Evolutionary conservation across 35 echinoderm and acorn worm genomes (phyloP).

Genomic region (Chiridota heheva): DNA sequence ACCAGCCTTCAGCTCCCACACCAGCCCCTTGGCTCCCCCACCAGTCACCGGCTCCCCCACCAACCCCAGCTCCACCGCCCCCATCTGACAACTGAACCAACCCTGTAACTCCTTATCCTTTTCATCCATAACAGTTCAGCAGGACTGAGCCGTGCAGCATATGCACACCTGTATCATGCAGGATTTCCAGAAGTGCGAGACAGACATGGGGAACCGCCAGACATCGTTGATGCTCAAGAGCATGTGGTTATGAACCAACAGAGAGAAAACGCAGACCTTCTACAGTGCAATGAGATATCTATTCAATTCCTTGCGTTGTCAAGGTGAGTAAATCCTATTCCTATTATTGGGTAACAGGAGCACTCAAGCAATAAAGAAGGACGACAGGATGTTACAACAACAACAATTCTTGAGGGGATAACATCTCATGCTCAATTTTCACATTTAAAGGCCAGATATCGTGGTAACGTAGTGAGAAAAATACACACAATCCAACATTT

Average conservation of each 20-base stretch:
- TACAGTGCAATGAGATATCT: constrained; percentile 96
- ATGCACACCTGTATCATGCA: constrained; percentile 86
- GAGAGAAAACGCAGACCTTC: constrained; percentile 55
- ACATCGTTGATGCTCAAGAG: constrained; percentile 76
- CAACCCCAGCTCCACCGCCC: no score
- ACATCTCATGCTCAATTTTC: no score
- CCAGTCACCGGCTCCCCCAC: no score
- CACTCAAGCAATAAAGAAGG: background rate
- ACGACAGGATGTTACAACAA: background rate
- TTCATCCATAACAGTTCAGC: constrained; percentile 41
- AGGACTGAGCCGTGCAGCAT: constrained; percentile 76
- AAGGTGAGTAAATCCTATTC: constrained; percentile 43
- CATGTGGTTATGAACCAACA: constrained; percentile 60
- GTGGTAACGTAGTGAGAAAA: no score
- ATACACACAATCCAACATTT: no score
- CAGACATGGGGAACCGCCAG: constrained; percentile 72
- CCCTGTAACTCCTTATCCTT: no score
- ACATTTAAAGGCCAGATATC: no score
- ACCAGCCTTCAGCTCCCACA: no score
- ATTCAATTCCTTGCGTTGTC: constrained; percentile 84
- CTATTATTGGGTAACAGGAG: background rate
- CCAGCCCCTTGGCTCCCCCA: no score
- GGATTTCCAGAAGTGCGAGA: constrained; percentile 78
- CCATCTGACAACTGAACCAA: no score
- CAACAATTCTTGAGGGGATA: no score